A percentile compares a stretch with the other conserved stretches of the same genome.
Evolutionary conservation across 2,888 invertebrate genomes (phyloP).

Genomic region (Pachymerium ferrugineum): DNA sequence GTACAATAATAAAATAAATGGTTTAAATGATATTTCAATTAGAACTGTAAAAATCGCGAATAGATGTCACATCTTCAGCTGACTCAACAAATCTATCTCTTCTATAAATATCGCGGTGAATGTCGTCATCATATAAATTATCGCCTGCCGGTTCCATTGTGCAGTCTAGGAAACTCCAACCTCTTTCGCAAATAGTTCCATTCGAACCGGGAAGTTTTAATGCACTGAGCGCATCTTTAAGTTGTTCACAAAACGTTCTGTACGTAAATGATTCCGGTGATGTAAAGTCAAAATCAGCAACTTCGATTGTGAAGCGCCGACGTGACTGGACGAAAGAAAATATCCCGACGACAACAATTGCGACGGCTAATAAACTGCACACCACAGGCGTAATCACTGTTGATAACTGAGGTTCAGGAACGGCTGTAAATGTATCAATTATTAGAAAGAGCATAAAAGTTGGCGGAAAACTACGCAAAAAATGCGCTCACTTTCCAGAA

Average conservation of each 20-base stretch:
- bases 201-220: constrained; percentile 45
- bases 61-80: background rate
- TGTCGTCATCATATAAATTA: background rate
- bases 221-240: constrained; percentile 68
- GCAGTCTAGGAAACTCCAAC: constrained; percentile 29
- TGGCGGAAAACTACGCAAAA: too few relatives aligned
- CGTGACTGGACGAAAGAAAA: constrained; percentile 79
- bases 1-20: too few relatives aligned
- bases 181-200: background rate
- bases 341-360: constrained; percentile 76
- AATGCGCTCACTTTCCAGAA: too few relatives aligned
- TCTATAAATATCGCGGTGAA: background rate
- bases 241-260: constrained; percentile 75
- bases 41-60: background rate
- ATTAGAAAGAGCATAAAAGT: too few relatives aligned
- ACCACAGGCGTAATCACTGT: constrained; percentile 82
- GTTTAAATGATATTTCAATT: too few relatives aligned
- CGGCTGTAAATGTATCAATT: constrained; percentile 31
- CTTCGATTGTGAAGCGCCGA: constrained; percentile 73
- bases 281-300: constrained; percentile 79
- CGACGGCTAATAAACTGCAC: constrained; percentile 73
- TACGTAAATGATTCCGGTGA: constrained; percentile 58
- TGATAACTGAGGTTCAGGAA: constrained; percentile 65
- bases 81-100: background rate
- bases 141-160: background rate